Conservation (phyloP, 2,888 invertebrate species). For the Himalopsyche anomala region DNA sequence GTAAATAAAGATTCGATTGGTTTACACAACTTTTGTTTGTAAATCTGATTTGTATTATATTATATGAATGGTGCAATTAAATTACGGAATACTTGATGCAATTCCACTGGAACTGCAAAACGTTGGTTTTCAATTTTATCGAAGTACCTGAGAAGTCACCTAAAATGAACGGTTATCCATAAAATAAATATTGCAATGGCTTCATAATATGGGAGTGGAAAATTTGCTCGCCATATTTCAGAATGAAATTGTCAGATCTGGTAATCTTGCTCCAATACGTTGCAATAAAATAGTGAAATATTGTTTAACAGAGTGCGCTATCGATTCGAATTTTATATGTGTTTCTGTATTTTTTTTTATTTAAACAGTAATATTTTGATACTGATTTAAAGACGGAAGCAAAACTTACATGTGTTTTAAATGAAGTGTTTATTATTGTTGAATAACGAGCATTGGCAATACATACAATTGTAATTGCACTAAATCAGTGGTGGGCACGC, state of each 20-base stretch:
- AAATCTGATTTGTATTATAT: too few species aligned
- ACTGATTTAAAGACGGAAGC: too few species aligned
- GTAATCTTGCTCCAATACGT: conserved; percentile 24
- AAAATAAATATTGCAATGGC: conserved; percentile 27
- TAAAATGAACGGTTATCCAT: background rate
- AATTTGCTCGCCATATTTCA: conserved; percentile 16
- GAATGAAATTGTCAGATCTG: conserved; percentile 43
- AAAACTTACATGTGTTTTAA: too few species aligned
- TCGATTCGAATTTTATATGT: conserved; percentile 4
- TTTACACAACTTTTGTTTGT: too few species aligned
- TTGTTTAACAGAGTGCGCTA: background rate
- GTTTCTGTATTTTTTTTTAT: background rate
- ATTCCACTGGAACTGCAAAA: background rate
- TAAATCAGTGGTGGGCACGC: too few species aligned
- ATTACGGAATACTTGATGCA: background rate
- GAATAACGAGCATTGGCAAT: too few species aligned
- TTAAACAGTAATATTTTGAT: too few species aligned
- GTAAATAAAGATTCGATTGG: too few species aligned
- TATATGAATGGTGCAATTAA: background rate
- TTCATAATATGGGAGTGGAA: background rate
- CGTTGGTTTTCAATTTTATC: background rate
- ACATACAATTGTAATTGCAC: too few species aligned
- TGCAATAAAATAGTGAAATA: conserved; percentile 11
- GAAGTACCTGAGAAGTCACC: background rate
- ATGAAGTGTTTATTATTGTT: too few species aligned